Conservation (phyloP, 2,888 invertebrate genomes). For the Hyalella azteca region DNA sequence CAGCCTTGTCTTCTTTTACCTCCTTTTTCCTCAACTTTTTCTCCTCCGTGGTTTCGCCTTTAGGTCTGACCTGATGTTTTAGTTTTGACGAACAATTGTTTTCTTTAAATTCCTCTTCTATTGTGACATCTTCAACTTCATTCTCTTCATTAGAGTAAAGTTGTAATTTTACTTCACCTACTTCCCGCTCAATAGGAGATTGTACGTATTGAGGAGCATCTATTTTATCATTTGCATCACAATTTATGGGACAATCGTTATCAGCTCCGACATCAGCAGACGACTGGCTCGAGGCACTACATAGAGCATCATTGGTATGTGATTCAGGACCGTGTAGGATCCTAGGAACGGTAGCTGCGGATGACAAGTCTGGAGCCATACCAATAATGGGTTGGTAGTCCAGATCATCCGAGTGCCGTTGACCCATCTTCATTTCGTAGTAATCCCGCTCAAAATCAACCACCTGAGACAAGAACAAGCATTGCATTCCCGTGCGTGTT, state of each 20-base stretch:
- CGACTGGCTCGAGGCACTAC: not conserved
- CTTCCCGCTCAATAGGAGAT: too few relatives aligned
- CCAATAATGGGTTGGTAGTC: slow-evolving; percentile 88
- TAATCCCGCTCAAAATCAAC: slow-evolving; percentile 86
- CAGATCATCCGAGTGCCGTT: slow-evolving; percentile 68
- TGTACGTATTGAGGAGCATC: too few relatives aligned
- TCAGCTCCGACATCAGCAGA: not conserved
- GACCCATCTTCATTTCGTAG: slow-evolving; percentile 76
- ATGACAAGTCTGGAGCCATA: slow-evolving; percentile 78
- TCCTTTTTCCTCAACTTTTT: slow-evolving; percentile 79
- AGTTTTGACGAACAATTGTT: not conserved
- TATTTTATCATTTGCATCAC: too few relatives aligned
- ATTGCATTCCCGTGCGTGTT: too few relatives aligned
- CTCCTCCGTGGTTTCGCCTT: slow-evolving; percentile 44
- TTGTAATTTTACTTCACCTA: slow-evolving; percentile 15
- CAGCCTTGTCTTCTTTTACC: slow-evolving; percentile 85
- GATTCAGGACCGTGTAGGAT: slow-evolving; percentile 65
- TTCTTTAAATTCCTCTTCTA: not conserved
- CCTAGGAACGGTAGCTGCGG: slow-evolving; percentile 73
- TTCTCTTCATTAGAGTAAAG: slow-evolving; percentile 59
- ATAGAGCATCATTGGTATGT: not conserved
- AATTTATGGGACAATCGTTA: too few relatives aligned
- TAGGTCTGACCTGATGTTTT: slow-evolving; percentile 61
- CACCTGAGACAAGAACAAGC: slow-evolving; percentile 70
- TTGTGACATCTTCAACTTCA: slow-evolving; percentile 45